A percentile compares a stretch with the other conserved stretches of the same genome.
Evolutionary conservation across 2,888 invertebrate species (phyloP).

Genomic region (Eremobia ochroleuca): DNA sequence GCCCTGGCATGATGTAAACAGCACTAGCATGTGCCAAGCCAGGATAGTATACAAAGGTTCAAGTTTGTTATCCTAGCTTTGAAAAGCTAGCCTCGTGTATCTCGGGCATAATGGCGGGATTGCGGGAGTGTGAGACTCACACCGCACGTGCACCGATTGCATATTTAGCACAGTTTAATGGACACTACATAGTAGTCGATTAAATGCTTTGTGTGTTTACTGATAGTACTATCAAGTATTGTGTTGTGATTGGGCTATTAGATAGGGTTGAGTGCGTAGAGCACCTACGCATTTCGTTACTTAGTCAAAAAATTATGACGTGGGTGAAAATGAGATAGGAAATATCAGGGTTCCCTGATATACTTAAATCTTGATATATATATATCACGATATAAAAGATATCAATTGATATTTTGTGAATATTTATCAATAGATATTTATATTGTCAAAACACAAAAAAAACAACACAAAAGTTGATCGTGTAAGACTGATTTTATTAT

Average conservation of each 20-base stretch:
- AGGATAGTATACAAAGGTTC: neutral
- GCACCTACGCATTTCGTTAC: constrained; percentile 16
- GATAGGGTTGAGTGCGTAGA: constrained; percentile 20
- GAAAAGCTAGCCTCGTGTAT: neutral
- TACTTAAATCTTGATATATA: too few species aligned
- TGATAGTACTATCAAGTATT: constrained; percentile 48
- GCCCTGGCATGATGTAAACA: neutral
- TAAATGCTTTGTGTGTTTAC: constrained; percentile 35
- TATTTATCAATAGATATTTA: too few species aligned
- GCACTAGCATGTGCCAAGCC: neutral
- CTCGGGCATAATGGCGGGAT: constrained; percentile 35
- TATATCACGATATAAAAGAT: too few species aligned
- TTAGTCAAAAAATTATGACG: constrained; percentile 7
- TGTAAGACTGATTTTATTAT: neutral
- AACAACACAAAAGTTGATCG: neutral
- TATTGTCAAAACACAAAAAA: neutral
- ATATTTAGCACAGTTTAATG: constrained; percentile 52
- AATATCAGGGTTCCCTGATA: neutral
- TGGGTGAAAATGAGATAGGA: constrained; percentile 10
- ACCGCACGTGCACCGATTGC: constrained; percentile 56
- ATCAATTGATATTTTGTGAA: too few species aligned
- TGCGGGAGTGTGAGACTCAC: constrained; percentile 36
- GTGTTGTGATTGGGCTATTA: constrained; percentile 31
- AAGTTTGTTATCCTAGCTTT: neutral
- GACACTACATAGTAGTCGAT: constrained; percentile 45